Conservation (phyloP, 2,888 invertebrate species). For the Andrena haemorrhoa region DNA sequence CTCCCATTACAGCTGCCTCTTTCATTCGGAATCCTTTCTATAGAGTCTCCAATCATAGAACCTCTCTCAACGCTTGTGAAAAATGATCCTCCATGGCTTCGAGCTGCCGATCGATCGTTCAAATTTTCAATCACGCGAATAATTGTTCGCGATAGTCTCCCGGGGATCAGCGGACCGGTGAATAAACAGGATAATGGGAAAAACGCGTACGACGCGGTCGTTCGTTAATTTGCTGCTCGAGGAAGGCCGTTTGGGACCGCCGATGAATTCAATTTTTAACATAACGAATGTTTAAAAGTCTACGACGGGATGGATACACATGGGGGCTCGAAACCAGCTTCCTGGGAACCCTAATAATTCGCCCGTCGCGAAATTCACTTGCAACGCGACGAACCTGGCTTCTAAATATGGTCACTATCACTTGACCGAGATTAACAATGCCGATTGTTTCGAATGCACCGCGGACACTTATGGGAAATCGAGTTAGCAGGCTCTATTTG, state of each 20-base stretch:
- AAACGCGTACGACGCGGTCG: constrained; percentile 11
- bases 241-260: neutral
- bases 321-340: neutral
- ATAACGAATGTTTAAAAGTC: constrained; percentile 37
- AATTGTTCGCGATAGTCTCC: constrained; percentile 1
- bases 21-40: no score
- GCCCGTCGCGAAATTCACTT: constrained; percentile 1
- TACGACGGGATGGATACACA: neutral
- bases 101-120: constrained; percentile 3
- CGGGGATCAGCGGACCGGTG: neutral
- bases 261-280: constrained; percentile 34
- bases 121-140: constrained; percentile 6
- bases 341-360: neutral
- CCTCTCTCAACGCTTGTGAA: neutral
- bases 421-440: constrained; percentile 28
- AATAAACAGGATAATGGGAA: constrained; percentile 31
- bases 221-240: constrained; percentile 40
- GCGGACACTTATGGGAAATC: constrained; percentile 45
- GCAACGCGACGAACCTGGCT: neutral
- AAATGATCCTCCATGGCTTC: neutral
- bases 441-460: constrained; percentile 5
- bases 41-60: neutral
- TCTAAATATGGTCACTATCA: neutral
- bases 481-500: constrained; percentile 46
- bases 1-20: neutral